Percentiles rank a stretch among this genome's conserved stretches.
These are phyloP conservation scores for Hemiprocne comata DNA, from an alignment of 2,113 vertebrate species.

Conservation along the genomic window DNA sequence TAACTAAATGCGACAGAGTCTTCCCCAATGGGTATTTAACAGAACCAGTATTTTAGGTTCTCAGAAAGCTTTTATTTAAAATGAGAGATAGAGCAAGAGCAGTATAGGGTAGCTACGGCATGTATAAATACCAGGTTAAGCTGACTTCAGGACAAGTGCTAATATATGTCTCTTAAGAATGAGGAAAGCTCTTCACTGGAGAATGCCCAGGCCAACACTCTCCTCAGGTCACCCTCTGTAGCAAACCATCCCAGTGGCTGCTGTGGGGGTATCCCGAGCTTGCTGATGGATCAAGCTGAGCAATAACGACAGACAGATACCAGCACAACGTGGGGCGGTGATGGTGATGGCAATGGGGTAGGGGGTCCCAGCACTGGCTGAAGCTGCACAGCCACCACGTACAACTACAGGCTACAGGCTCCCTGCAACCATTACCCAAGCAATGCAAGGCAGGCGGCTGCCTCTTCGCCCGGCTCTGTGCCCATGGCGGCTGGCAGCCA, in stretches of 20 bases:
- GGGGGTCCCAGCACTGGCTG: accelerated
- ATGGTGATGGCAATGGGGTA: background rate
- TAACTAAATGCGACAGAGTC: background rate
- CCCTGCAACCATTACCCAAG: accelerated
- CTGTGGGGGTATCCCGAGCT: accelerated
- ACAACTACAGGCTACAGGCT: background rate
- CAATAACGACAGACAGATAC: background rate
- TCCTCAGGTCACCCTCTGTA: background rate
- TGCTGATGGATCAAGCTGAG: accelerated
- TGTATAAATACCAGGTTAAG: background rate
- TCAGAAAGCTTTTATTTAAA: background rate
- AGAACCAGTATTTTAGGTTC: background rate
- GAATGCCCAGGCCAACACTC: background rate
- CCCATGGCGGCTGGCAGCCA: accelerated
- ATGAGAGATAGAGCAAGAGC: background rate
- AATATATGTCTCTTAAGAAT: background rate
- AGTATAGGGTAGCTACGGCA: background rate
- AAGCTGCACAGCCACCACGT: accelerated
- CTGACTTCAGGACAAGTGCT: background rate
- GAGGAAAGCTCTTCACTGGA: background rate
- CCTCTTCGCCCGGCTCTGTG: background rate
- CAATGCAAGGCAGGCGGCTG: background rate
- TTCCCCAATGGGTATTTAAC: background rate
- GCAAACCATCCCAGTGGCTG: background rate
- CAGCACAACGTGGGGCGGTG: accelerated